Evolutionary conservation across 1,140 invertebrate species (phyloP).

Genomic region (Amyelois transitella): DNA sequence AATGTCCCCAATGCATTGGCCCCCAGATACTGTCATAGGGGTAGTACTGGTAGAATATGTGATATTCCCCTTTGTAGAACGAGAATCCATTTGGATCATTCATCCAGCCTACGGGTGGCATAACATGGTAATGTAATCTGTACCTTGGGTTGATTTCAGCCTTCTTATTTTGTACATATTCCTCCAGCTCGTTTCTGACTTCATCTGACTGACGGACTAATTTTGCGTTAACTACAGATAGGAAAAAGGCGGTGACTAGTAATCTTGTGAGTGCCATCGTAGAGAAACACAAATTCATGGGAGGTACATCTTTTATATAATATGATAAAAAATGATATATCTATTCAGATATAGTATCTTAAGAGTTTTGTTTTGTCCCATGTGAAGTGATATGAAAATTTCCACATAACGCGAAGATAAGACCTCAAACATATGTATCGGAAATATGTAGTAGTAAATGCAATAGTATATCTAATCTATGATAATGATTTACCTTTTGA

Average conservation of each 20-base stretch:
- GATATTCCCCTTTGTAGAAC: constrained; percentile 53
- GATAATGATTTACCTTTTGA: no score
- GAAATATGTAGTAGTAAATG: no score
- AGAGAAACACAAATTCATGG: not conserved
- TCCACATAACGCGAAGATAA: not conserved
- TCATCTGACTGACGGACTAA: not conserved
- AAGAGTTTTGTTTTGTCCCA: not conserved
- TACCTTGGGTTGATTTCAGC: constrained; percentile 40
- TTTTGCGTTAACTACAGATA: not conserved
- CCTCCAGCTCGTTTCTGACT: not conserved
- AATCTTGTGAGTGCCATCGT: not conserved
- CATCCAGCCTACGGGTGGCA: constrained; percentile 61
- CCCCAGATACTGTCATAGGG: constrained; percentile 56
- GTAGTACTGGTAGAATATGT: constrained; percentile 66
- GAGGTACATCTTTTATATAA: not conserved
- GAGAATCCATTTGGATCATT: constrained; percentile 70
- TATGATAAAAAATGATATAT: not conserved
- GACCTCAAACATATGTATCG: not conserved
- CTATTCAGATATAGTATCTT: not conserved
- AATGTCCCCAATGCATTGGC: constrained; percentile 67
- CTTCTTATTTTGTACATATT: constrained; percentile 44
- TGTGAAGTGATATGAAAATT: not conserved
- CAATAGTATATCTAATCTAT: no score
- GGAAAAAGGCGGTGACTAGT: not conserved
- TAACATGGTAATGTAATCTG: constrained; percentile 48